Conservation (phyloP, 64 coral and sea anemone species). For the Acropora tenuis region DNA sequence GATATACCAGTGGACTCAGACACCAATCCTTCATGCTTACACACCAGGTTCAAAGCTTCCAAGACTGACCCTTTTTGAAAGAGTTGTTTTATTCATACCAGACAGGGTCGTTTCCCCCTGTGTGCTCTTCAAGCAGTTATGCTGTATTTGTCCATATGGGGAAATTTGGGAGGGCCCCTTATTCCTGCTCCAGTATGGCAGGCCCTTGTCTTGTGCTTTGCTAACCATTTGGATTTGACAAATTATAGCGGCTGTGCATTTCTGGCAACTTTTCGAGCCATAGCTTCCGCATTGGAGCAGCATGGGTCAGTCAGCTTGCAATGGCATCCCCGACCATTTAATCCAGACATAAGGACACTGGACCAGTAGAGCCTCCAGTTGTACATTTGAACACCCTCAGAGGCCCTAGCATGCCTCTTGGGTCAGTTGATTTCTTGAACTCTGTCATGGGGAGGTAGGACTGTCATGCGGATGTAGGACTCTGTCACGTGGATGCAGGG, state of each 20-base stretch:
- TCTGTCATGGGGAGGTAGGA: background rate
- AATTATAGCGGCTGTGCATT: background rate
- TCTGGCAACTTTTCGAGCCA: background rate
- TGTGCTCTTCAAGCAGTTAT: no score
- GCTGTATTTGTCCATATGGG: no score
- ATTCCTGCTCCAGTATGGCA: background rate
- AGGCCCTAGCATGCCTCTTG: background rate
- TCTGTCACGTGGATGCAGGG: no score
- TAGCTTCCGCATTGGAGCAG: background rate
- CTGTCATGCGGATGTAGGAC: no score
- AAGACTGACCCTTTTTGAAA: no score
- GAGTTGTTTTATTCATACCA: no score
- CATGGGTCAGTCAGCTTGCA: background rate
- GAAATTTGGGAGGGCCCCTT: background rate
- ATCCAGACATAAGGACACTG: background rate
- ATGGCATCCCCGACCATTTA: background rate
- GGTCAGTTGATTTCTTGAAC: background rate
- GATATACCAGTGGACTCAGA: background rate
- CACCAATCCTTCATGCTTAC: no score
- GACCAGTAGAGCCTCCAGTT: background rate
- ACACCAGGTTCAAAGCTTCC: no score
- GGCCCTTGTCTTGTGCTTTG: background rate
- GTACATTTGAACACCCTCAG: background rate
- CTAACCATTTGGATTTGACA: background rate
- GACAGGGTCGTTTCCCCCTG: no score